A percentile compares a stretch with the other conserved stretches of the same genome.
These are phyloP conservation scores for Parascotia fuliginaria DNA, from an alignment of 2,888 invertebrate species.

Conservation along the genomic window DNA sequence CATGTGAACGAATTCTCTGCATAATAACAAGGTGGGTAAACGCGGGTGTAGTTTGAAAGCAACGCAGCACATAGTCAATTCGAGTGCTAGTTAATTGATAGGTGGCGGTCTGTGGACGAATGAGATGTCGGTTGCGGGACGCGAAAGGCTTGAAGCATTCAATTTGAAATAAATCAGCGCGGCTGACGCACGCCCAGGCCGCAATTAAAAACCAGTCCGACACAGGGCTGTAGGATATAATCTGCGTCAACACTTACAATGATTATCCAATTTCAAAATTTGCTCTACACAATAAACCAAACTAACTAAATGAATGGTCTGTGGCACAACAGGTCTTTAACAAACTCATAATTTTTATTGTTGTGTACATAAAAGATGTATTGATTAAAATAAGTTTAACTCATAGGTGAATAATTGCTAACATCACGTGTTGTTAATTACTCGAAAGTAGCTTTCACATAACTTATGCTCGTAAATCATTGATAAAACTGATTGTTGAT, in stretches of 20 bases:
- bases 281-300: slow-evolving; percentile 43
- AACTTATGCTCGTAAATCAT: no score
- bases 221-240: slow-evolving; percentile 64
- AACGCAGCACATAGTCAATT: slow-evolving; percentile 44
- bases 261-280: slow-evolving; percentile 57
- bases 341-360: slow-evolving; percentile 20
- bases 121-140: slow-evolving; percentile 57
- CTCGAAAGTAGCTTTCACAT: no score
- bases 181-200: slow-evolving; percentile 51
- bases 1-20: slow-evolving; percentile 50
- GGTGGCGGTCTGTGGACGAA: slow-evolving; percentile 59
- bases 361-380: not conserved
- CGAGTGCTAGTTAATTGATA: slow-evolving; percentile 67
- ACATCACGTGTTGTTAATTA: not conserved
- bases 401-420: not conserved
- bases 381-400: not conserved
- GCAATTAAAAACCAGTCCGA: slow-evolving; percentile 73
- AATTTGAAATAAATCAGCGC: slow-evolving; percentile 76
- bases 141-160: slow-evolving; percentile 65
- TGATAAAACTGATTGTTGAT: no score
- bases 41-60: slow-evolving; percentile 50
- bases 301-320: slow-evolving; percentile 41
- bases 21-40: slow-evolving; percentile 56
- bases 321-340: slow-evolving; percentile 39
- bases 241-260: slow-evolving; percentile 64